These are phyloP conservation scores for Stomatorhinus walkeri DNA, from an alignment of 2,797 vertebrate genomes.

Conservation along the genomic window DNA sequence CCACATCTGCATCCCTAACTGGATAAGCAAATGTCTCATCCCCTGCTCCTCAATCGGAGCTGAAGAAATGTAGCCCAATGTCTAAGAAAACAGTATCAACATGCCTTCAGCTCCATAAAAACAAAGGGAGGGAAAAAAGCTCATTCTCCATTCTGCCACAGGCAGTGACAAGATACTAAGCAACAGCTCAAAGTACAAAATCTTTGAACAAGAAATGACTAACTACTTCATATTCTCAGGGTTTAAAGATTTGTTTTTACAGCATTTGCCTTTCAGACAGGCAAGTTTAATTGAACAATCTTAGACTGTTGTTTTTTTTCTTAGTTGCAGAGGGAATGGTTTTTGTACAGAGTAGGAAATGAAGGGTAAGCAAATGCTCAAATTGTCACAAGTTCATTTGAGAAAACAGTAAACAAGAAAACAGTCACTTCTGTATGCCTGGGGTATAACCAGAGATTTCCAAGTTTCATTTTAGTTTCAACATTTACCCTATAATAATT, in stretches of 20 bases:
- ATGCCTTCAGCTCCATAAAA: background rate
- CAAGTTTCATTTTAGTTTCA: background rate
- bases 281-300: background rate
- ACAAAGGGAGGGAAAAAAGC: background rate
- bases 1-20: background rate
- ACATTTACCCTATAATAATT: background rate
- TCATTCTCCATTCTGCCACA: background rate
- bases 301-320: background rate
- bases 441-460: background rate
- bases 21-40: background rate
- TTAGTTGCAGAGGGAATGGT: background rate
- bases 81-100: background rate
- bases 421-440: background rate
- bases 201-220: constrained; percentile 16
- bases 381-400: background rate
- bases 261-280: background rate
- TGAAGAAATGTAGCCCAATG: background rate
- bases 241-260: constrained; percentile 6
- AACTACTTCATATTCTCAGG: background rate
- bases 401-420: background rate
- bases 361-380: background rate
- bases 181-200: constrained; percentile 21
- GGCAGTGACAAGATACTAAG: background rate
- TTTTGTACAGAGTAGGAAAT: background rate
- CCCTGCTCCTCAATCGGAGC: background rate